Evolutionary conservation across 2,888 invertebrate species (phyloP), one percentile per base, ranked within the genome.

Genomic region (Leucoma salicis): DNA sequence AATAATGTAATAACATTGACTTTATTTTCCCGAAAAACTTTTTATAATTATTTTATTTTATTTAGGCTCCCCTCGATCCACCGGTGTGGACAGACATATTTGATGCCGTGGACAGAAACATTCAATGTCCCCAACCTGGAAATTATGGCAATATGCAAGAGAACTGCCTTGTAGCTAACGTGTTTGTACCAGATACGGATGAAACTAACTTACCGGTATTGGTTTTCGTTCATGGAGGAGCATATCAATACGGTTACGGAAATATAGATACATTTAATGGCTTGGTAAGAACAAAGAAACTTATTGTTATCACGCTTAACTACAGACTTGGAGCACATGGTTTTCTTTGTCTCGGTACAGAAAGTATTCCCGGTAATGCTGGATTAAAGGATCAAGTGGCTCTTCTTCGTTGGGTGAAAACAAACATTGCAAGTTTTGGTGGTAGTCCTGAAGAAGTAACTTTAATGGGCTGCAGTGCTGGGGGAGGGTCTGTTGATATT

Each of bases 151-250:
- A 13, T 15, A 41, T 41, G 34, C 53, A 51, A 44, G 71, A 71
- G 34, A 57, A 72, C 35, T 72, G 72, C 28, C 58, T 72, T 1
- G 46, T 70, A 4, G 60, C 63, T 4, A 72, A 66, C 36, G 35
- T 72, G 2, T 66, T 57, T 32, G 60, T 64, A 0, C 72, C 72
- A 3, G 52, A 65, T 10, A 65, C 53, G n/a, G 40, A 53, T 13
- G 40, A 53, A 15, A 55, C 37, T 0, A 42, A 53, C 12, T 35
- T 66, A 2, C 71, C 80, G 14, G 82, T 82, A 0, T 48, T 79
- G 35, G 71, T 82, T 14, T 66, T 67, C 41, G 61, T 83, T 12
- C 83, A 83, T 34, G 81, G 80, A 16, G 82, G 81, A 12, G 75
- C 66, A 0, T 81, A 64, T 45, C 42, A 66, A 35, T 45, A 70